Evolutionary conservation across 2,113 vertebrate species (phyloP).

Genomic region (Ariopsis seemanni): DNA sequence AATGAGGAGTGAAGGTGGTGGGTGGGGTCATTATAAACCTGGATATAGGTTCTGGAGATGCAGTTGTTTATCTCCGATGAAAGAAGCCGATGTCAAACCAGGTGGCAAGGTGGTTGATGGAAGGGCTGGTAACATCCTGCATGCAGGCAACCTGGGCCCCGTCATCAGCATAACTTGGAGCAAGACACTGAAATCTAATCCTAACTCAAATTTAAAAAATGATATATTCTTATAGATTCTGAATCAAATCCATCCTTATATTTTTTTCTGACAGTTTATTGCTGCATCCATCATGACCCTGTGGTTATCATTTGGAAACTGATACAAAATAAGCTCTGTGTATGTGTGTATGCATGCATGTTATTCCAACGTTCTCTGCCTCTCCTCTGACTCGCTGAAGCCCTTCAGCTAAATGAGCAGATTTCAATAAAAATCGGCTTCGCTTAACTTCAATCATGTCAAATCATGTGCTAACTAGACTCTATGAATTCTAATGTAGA

Average conservation of each 20-base stretch:
- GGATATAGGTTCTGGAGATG: no score
- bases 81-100: no score
- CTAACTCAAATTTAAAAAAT: background rate
- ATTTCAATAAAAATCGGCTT: slow-evolving; percentile 49
- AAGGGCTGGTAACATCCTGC: no score
- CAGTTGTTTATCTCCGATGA: no score
- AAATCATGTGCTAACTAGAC: slow-evolving; percentile 32
- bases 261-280: background rate
- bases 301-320: slow-evolving; percentile 9
- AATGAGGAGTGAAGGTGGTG: no score
- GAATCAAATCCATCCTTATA: background rate
- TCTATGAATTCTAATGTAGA: slow-evolving; percentile 33
- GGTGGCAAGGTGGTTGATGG: no score
- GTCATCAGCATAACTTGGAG: no score
- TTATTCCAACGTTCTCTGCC: background rate
- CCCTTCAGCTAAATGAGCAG: slow-evolving; percentile 30
- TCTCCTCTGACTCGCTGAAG: background rate
- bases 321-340: background rate
- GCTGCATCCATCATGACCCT: background rate
- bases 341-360: no score
- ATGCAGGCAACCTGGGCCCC: no score
- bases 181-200: background rate
- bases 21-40: no score
- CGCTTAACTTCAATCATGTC: slow-evolving; percentile 40
- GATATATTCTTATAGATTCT: background rate